Conservation (phyloP, 2,797 vertebrate species). For the Lacerta bilineata region DNA sequence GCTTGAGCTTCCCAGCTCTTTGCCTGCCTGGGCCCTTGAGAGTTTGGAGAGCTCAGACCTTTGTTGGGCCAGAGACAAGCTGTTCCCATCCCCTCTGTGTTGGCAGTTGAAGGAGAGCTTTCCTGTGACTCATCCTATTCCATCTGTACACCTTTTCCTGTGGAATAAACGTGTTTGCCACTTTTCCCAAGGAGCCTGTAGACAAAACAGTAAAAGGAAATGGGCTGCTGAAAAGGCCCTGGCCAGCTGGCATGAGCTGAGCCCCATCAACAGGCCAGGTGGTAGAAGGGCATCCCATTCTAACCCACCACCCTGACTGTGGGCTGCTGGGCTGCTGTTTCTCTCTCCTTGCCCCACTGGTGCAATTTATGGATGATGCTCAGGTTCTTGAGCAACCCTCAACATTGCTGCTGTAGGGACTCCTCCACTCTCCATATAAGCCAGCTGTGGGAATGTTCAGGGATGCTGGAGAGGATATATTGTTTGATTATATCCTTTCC, state of each 20-base stretch:
- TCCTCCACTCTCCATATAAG: background rate
- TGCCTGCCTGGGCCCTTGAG: background rate
- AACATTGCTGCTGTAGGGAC: background rate
- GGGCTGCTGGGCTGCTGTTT: too few relatives aligned
- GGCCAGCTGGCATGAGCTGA: background rate
- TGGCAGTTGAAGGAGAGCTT: background rate
- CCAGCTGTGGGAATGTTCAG: constrained; percentile 3
- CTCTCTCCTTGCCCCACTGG: background rate
- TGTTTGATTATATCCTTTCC: too few relatives aligned
- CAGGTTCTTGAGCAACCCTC: rapidly evolving
- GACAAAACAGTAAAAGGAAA: background rate
- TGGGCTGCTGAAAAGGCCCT: background rate
- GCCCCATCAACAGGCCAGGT: background rate
- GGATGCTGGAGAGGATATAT: too few relatives aligned
- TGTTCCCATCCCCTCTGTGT: too few relatives aligned
- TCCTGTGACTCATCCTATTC: background rate
- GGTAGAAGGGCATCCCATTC: background rate
- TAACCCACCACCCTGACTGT: background rate
- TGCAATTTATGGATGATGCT: too few relatives aligned
- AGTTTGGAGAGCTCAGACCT: background rate
- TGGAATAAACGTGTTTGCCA: background rate
- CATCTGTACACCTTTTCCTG: background rate
- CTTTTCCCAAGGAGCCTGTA: background rate
- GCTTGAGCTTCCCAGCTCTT: background rate
- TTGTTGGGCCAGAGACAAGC: background rate